Percentiles rank a stretch among this genome's conserved stretches.
phyloP scores from a whole-genome alignment of 2,888 invertebrate genomes.

The Philaethria dido region DNA sequence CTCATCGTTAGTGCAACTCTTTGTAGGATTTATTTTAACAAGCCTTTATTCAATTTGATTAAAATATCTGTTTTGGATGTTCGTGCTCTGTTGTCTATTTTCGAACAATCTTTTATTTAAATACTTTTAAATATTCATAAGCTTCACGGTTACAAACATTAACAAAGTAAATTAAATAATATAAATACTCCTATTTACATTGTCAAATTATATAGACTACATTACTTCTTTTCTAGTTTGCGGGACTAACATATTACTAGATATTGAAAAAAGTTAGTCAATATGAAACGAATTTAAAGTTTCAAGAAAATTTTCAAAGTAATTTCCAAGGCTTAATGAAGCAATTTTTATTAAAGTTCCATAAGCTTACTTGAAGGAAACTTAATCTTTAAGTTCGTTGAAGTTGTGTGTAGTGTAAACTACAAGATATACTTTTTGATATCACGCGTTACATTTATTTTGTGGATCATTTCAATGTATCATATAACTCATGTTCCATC shows the following conservation, averaged over 20 bases:
- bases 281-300: slow-evolving; percentile 8
- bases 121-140: background rate
- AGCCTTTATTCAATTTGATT: background rate
- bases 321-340: slow-evolving; percentile 13
- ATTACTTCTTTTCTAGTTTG: background rate
- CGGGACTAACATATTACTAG: background rate
- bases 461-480: too few species aligned
- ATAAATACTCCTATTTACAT: background rate
- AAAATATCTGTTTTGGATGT: background rate
- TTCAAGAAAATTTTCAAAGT: background rate
- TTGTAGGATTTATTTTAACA: background rate
- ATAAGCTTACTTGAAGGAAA: slow-evolving; percentile 7
- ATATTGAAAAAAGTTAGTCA: background rate
- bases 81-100: background rate
- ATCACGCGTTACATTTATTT: too few species aligned
- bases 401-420: slow-evolving; percentile 7
- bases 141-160: background rate
- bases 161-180: background rate
- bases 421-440: background rate
- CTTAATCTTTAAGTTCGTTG: background rate
- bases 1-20: background rate
- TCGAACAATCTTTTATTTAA: background rate
- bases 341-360: slow-evolving; percentile 11
- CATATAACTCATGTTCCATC: too few species aligned
- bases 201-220: background rate